Evolutionary conservation across 2,113 vertebrate species (phyloP).

Genomic region (Reinhardtius hippoglossoides): DNA sequence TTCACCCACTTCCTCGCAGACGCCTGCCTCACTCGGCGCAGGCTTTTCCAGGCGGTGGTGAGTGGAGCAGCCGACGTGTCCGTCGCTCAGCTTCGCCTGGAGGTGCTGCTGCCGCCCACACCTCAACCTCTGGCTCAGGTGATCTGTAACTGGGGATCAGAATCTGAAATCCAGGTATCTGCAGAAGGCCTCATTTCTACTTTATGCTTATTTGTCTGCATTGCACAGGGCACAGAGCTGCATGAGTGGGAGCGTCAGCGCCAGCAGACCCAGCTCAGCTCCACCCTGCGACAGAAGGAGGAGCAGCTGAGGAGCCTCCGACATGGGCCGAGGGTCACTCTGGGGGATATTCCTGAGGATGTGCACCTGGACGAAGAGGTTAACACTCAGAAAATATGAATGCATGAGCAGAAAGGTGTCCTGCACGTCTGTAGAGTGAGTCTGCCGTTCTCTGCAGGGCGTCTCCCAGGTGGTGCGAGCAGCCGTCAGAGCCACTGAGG

Average conservation of each 20-base stretch:
- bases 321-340: slow-evolving; percentile 12
- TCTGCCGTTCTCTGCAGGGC: slow-evolving; percentile 9
- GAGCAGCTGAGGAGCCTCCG: slow-evolving; percentile 39
- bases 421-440: not conserved
- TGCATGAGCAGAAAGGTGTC: not conserved
- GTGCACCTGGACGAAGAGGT: slow-evolving; percentile 23
- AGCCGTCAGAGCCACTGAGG: slow-evolving; percentile 44
- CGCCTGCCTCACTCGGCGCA: slow-evolving; percentile 47
- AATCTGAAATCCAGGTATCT: too few relatives aligned
- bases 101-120: slow-evolving; percentile 65
- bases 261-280: not conserved
- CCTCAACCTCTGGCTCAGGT: slow-evolving; percentile 63
- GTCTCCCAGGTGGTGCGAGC: slow-evolving; percentile 28
- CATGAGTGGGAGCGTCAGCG: slow-evolving; percentile 35
- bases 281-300: slow-evolving; percentile 31
- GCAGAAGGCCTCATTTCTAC: too few relatives aligned
- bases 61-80: not conserved
- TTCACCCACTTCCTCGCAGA: slow-evolving; percentile 55
- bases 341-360: slow-evolving; percentile 28
- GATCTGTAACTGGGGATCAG: not conserved
- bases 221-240: slow-evolving; percentile 42
- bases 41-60: slow-evolving; percentile 68
- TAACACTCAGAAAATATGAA: not conserved
- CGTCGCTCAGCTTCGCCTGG: slow-evolving; percentile 32
- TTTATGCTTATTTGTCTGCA: too few relatives aligned